These are phyloP conservation scores for Odobenus rosmarus DNA, from an alignment of 2,113 vertebrate genomes.

Conservation along the genomic window DNA sequence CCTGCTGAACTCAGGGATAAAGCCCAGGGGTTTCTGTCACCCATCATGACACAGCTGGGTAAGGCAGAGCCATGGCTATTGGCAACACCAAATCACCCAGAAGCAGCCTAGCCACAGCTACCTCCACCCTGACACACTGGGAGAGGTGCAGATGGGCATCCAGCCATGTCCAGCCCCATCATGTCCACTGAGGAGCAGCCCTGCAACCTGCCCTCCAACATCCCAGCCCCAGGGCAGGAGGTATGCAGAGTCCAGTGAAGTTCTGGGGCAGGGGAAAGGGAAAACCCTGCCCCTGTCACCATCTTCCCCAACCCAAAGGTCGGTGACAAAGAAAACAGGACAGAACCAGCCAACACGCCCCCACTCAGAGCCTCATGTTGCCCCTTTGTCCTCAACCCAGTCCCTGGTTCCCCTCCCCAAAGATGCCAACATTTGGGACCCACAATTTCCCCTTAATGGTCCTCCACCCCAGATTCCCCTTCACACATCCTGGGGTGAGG, in stretches of 20 bases:
- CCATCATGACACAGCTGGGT: background rate
- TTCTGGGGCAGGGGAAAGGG: background rate
- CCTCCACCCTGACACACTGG: background rate
- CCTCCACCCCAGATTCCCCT: background rate
- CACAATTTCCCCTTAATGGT: background rate
- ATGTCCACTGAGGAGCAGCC: background rate
- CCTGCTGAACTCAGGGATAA: background rate
- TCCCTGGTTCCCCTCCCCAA: background rate
- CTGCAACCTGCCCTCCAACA: background rate
- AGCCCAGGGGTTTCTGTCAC: background rate
- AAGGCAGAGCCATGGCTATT: background rate
- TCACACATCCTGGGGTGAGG: background rate
- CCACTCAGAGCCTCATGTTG: accelerated
- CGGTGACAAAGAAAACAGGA: background rate
- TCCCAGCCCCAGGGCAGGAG: background rate
- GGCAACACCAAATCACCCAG: background rate
- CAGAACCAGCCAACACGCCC: background rate
- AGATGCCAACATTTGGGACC: background rate
- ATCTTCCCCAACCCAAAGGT: background rate
- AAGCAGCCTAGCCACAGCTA: background rate
- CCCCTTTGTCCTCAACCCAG: background rate
- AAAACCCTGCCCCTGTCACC: background rate
- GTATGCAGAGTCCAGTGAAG: background rate
- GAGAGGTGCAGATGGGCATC: background rate
- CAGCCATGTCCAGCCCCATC: too few relatives aligned